These are phyloP conservation scores for Calameuta pallipes DNA, from an alignment of 2,888 invertebrate genomes.

Conservation along the genomic window DNA sequence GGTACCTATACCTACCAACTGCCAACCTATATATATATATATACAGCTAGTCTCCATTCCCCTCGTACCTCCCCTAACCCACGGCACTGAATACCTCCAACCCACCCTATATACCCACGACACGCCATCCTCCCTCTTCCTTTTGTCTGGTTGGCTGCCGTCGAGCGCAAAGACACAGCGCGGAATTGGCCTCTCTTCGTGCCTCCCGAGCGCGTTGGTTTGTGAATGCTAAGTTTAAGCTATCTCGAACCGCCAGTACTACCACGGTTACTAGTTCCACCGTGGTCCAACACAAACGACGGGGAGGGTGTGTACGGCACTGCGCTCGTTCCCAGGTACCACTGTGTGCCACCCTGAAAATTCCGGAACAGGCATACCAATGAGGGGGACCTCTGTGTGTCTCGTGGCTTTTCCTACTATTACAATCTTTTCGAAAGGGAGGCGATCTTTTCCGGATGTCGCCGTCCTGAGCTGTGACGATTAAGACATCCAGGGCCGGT, in stretches of 20 bases:
- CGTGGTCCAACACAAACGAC: slow-evolving; percentile 26
- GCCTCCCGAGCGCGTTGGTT: slow-evolving; percentile 46
- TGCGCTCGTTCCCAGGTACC: slow-evolving; percentile 24
- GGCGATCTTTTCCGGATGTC: neutral
- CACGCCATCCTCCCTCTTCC: slow-evolving; percentile 25
- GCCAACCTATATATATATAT: neutral
- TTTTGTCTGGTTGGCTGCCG: slow-evolving; percentile 47
- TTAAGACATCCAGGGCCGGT: neutral
- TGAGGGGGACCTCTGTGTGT: slow-evolving; percentile 36
- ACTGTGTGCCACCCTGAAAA: slow-evolving; percentile 34
- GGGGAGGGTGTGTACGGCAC: neutral
- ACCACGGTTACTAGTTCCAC: slow-evolving; percentile 28
- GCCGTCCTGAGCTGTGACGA: neutral
- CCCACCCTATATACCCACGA: slow-evolving; percentile 15
- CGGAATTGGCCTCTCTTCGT: slow-evolving; percentile 45
- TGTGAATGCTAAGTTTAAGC: slow-evolving; percentile 59
- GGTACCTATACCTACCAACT: neutral
- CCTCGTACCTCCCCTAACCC: neutral
- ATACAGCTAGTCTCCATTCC: neutral
- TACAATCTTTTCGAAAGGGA: slow-evolving; percentile 5
- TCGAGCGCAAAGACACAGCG: slow-evolving; percentile 42
- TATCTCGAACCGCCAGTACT: slow-evolving; percentile 36
- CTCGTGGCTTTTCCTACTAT: slow-evolving; percentile 35
- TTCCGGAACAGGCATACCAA: slow-evolving; percentile 55
- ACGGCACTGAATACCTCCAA: neutral